phyloP scores from a whole-genome alignment of 2,113 vertebrate species.

The Charadrius vociferus region DNA sequence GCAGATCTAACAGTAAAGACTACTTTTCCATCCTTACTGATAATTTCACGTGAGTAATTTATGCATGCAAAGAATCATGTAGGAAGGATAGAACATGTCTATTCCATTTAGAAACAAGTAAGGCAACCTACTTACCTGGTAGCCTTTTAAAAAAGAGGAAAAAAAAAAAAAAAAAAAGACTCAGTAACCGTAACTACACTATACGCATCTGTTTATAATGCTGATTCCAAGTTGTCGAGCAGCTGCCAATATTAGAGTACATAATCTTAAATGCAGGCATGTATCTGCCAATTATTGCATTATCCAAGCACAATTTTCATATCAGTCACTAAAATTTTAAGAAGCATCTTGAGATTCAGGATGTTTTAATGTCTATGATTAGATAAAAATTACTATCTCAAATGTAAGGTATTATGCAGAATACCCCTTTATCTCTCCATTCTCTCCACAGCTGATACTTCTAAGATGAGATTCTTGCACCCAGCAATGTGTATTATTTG shows the following conservation, averaged over 20 bases:
- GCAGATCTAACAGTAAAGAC: not conserved
- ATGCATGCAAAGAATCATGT: not conserved
- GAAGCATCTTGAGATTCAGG: not conserved
- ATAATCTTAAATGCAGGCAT: not conserved
- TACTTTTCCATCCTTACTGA: not conserved
- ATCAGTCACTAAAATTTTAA: not conserved
- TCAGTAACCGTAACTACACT: not conserved
- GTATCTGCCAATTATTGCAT: not conserved
- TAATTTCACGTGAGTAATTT: not conserved
- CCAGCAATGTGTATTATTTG: not conserved
- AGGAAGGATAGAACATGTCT: not conserved
- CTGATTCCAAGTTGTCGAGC: not conserved
- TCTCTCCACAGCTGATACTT: not conserved
- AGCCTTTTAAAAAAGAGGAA: not conserved
- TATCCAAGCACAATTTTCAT: not conserved
- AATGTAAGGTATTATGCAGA: rapidly evolving
- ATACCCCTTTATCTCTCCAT: not conserved
- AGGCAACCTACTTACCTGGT: not conserved
- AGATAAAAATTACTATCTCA: not conserved
- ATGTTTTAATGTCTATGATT: not conserved
- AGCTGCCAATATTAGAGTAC: not conserved
- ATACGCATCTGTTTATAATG: not conserved
- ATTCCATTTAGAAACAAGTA: not conserved
- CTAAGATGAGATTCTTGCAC: not conserved
- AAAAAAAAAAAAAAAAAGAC: not conserved